Percentiles rank a stretch among this genome's conserved stretches.
Conservation (phyloP, 1,140 invertebrate species). For the Drosophila azteca region DNA sequence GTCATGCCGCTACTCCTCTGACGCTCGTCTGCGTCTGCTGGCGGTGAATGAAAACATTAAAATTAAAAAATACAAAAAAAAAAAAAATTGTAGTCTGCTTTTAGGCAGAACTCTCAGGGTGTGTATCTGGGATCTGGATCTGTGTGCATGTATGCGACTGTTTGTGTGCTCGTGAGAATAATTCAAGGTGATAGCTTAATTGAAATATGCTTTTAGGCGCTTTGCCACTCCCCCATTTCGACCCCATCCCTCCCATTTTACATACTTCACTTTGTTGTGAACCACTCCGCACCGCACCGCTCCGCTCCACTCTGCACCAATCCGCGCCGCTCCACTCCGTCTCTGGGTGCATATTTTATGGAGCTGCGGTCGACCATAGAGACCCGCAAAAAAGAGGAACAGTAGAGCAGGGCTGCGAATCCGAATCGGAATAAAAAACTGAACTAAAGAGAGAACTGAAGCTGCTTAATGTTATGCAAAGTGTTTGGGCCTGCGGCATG, state of each 20-base stretch:
- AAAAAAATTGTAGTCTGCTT: constrained; percentile 63
- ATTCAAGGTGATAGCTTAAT: constrained; percentile 83
- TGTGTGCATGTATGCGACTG: constrained; percentile 27
- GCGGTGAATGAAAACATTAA: constrained; percentile 77
- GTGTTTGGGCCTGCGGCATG: constrained; percentile 73
- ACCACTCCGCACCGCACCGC: too few relatives aligned
- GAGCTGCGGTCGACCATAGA: constrained; percentile 69
- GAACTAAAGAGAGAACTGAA: constrained; percentile 32
- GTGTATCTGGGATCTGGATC: constrained; percentile 13
- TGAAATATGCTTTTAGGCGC: constrained; percentile 83
- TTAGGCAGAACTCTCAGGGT: constrained; percentile 45
- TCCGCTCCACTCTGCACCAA: too few relatives aligned
- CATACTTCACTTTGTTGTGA: constrained; percentile 74
- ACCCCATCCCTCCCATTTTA: constrained; percentile 51
- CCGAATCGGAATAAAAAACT: constrained; percentile 47
- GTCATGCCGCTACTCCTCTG: constrained; percentile 22
- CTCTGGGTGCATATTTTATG: constrained; percentile 76
- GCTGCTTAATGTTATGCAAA: constrained; percentile 80
- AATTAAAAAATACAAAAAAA: constrained; percentile 74
- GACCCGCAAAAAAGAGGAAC: constrained; percentile 29
- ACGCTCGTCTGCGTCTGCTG: constrained; percentile 13
- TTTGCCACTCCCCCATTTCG: constrained; percentile 43
- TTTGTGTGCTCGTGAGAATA: constrained; percentile 74
- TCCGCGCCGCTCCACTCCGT: too few relatives aligned
- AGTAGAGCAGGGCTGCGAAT: constrained; percentile 21